phyloP scores from a whole-genome alignment of 2,888 invertebrate species.

The Mythimna ferrago region DNA sequence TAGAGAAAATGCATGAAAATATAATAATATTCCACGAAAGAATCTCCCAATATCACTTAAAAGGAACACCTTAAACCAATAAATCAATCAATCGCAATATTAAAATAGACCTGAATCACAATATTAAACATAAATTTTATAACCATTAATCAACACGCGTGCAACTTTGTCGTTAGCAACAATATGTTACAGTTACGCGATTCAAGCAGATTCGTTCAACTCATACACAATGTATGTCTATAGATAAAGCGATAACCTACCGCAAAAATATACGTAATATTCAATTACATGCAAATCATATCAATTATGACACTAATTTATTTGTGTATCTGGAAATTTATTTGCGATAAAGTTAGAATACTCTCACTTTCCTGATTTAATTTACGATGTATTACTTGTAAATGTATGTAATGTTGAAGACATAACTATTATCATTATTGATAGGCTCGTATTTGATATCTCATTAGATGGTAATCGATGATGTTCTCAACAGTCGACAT shows the following conservation, averaged over 20 bases:
- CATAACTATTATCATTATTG: too few relatives aligned
- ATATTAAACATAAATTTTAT: constrained; percentile 7
- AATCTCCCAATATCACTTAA: neutral
- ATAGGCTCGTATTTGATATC: too few relatives aligned
- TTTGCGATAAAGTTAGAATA: constrained; percentile 36
- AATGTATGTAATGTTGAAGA: too few relatives aligned
- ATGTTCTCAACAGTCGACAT: too few relatives aligned
- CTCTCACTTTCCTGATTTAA: constrained; percentile 25
- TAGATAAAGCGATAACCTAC: constrained; percentile 49
- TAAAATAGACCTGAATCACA: constrained; percentile 3
- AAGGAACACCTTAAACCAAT: neutral
- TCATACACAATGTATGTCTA: constrained; percentile 24
- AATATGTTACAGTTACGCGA: constrained; percentile 34
- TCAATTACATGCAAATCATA: constrained; percentile 55
- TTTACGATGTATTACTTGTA: neutral
- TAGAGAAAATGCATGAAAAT: too few relatives aligned
- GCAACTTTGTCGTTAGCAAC: constrained; percentile 41
- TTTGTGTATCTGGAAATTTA: constrained; percentile 48
- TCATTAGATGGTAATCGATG: too few relatives aligned
- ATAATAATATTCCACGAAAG: too few relatives aligned
- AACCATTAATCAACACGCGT: constrained; percentile 30
- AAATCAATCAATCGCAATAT: neutral
- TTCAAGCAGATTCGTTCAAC: constrained; percentile 41
- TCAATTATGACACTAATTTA: constrained; percentile 41
- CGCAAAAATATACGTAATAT: constrained; percentile 55